Evolutionary conservation across 2,113 vertebrate species (phyloP).

Genomic region (Hepsetus odoe): DNA sequence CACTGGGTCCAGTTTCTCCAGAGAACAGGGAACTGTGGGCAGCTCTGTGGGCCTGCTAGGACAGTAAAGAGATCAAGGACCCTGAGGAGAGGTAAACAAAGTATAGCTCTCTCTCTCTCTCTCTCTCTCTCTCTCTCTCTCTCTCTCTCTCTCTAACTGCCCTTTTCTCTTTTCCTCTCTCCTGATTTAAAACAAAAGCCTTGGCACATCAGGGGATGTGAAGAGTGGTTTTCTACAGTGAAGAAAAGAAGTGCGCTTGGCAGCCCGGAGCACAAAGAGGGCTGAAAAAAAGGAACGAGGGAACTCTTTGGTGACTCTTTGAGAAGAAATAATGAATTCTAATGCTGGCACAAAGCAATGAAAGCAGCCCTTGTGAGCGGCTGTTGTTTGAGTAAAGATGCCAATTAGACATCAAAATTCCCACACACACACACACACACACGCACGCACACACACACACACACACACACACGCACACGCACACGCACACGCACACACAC

Average conservation of each 20-base stretch:
- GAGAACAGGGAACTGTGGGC: neutral
- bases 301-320: slow-evolving; percentile 35
- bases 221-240: slow-evolving; percentile 15
- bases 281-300: neutral
- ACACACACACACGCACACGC: neutral
- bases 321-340: slow-evolving; percentile 14
- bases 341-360: slow-evolving; percentile 39
- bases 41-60: neutral
- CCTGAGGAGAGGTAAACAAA: neutral
- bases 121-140: neutral
- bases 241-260: slow-evolving; percentile 37
- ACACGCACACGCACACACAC: neutral
- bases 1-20: neutral
- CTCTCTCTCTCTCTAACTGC: neutral
- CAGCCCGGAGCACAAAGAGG: neutral
- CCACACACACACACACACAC: neutral
- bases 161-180: neutral
- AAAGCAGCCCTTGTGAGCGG: slow-evolving; percentile 31
- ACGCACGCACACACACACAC: slow-evolving; percentile 6
- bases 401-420: slow-evolving; percentile 13
- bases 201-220: neutral
- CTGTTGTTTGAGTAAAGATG: slow-evolving; percentile 31
- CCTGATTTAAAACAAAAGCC: slow-evolving; percentile 9
- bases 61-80: neutral
- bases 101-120: neutral